A percentile compares a stretch with the other conserved stretches of the same genome.
Evolutionary conservation across 2,113 vertebrate genomes (phyloP).

Genomic region (Myotis yumanensis): DNA sequence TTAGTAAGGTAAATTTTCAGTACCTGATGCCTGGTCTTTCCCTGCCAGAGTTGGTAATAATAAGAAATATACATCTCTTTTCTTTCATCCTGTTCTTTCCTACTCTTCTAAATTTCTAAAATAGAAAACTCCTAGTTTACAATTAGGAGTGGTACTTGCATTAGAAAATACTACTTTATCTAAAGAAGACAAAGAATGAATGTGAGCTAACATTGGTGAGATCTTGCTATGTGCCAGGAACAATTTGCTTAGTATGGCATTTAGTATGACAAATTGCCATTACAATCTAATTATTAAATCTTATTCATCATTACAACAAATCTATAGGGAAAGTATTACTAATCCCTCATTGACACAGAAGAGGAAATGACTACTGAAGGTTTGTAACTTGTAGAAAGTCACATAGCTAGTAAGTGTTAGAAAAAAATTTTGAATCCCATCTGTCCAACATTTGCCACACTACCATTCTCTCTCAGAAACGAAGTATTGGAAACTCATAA

Average conservation of each 20-base stretch:
- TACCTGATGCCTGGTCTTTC: neutral
- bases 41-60: neutral
- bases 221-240: neutral
- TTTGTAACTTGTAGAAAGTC: neutral
- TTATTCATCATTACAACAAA: neutral
- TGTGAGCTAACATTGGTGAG: neutral
- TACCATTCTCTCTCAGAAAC: neutral
- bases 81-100: neutral
- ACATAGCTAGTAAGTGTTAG: neutral
- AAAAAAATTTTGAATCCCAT: neutral
- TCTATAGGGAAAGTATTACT: conserved; percentile 1
- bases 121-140: neutral
- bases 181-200: neutral
- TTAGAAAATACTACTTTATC: neutral
- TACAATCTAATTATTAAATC: conserved; percentile 1
- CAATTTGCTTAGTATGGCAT: neutral
- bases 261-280: neutral
- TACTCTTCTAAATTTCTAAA: neutral
- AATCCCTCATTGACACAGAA: neutral
- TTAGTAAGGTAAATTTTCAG: neutral
- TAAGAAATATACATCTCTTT: neutral
- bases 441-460: neutral
- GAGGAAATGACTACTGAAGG: neutral
- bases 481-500: neutral
- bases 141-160: neutral